Conservation (phyloP, 2,888 invertebrate genomes). For the Flexamia atlantica region DNA sequence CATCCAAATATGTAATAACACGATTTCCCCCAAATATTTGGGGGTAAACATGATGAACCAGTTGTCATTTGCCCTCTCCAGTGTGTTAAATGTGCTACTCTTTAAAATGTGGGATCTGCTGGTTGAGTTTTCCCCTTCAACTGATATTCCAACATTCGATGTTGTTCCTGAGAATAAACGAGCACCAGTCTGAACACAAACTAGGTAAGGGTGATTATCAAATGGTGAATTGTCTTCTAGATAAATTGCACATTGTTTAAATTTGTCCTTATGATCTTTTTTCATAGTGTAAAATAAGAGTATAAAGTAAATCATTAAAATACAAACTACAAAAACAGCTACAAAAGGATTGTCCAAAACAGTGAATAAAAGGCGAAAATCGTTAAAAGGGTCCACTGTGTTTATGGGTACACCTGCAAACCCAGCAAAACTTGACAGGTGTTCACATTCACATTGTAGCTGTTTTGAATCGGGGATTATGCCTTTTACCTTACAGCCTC, state of each 20-base stretch:
- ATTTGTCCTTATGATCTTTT: neutral
- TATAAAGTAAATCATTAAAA: neutral
- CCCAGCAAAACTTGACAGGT: conserved; percentile 10
- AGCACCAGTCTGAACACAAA: neutral
- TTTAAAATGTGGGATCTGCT: conserved; percentile 23
- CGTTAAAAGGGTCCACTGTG: neutral
- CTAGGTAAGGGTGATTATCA: conserved; percentile 4
- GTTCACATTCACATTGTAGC: conserved; percentile 21
- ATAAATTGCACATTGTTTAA: conserved; percentile 16
- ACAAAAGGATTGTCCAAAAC: conserved; percentile 18
- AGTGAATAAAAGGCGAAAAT: neutral
- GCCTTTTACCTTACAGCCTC: conserved; percentile 7
- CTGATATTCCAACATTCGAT: neutral
- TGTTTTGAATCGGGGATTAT: neutral
- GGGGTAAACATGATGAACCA: conserved; percentile 20
- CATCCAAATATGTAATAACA: neutral
- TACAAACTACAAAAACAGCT: neutral
- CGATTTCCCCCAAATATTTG: neutral
- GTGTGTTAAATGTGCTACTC: conserved; percentile 2
- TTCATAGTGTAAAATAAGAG: neutral
- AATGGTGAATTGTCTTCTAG: conserved; percentile 29
- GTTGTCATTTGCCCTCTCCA: conserved; percentile 5
- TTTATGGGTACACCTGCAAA: conserved; percentile 18
- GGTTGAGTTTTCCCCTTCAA: neutral
- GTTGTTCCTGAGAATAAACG: conserved; percentile 23